phyloP scores from a whole-genome alignment of 2,113 vertebrate genomes.

The Platichthys stellatus region DNA sequence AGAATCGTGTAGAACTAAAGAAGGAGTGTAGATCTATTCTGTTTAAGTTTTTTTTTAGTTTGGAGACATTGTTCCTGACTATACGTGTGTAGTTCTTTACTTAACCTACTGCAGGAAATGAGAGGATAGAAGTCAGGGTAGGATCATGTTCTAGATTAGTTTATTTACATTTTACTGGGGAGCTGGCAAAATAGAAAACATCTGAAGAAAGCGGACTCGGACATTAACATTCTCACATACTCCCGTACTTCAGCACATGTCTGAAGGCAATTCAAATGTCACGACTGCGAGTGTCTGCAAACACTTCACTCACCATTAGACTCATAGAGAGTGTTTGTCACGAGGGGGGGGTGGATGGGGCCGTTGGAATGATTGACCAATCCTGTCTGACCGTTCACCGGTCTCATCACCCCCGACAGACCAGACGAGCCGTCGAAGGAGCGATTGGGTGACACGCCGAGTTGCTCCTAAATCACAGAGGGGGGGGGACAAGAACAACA shows the following conservation, averaged over 20 bases:
- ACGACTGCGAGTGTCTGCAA: neutral
- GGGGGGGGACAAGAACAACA: neutral
- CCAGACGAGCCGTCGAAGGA: conserved; percentile 78
- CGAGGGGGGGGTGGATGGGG: conserved; percentile 24
- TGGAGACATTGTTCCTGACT: conserved; percentile 12
- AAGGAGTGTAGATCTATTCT: neutral
- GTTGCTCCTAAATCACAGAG: conserved; percentile 69
- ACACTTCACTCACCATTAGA: conserved; percentile 61
- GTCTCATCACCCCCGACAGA: conserved; percentile 48
- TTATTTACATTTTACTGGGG: too few relatives aligned
- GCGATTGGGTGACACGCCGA: conserved; percentile 69
- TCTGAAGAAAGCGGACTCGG: too few relatives aligned
- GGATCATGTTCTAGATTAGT: too few relatives aligned
- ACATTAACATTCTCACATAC: too few relatives aligned
- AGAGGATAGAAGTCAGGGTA: neutral
- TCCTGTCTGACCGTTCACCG: conserved; percentile 49
- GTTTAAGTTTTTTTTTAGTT: conserved; percentile 43
- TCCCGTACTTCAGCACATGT: too few relatives aligned
- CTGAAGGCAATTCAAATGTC: too few relatives aligned
- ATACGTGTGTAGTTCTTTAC: conserved; percentile 8
- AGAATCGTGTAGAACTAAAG: conserved; percentile 45
- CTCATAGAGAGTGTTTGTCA: conserved; percentile 52
- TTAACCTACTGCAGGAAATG: conserved; percentile 23
- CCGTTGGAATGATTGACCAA: conserved; percentile 48
- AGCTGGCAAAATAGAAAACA: too few relatives aligned